phyloP scores from a whole-genome alignment of 2,888 invertebrate species.

The Cyrtodaria siliqua region DNA sequence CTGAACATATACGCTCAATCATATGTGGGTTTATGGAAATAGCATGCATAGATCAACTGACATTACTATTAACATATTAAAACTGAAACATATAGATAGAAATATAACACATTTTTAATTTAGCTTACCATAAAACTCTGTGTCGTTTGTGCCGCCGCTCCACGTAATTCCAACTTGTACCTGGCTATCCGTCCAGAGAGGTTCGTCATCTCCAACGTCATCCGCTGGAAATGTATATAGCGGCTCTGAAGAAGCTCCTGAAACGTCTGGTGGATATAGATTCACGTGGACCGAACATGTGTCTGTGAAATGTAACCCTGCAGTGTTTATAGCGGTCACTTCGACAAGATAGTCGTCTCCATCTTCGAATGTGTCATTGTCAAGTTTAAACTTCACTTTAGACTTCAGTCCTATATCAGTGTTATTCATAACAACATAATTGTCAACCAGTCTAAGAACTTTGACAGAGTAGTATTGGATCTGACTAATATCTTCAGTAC shows the following conservation, averaged over 20 bases:
- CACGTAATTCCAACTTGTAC: conserved; percentile 48
- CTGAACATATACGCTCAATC: too few species aligned
- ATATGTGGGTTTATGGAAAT: too few species aligned
- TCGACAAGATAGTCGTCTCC: conserved; percentile 60
- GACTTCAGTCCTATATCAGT: conserved; percentile 46
- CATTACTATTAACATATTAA: too few species aligned
- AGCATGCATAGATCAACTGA: too few species aligned
- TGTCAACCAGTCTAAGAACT: conserved; percentile 40
- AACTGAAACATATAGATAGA: too few species aligned
- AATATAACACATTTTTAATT: too few species aligned
- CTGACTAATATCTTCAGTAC: conserved; percentile 65
- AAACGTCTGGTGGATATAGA: conserved; percentile 41
- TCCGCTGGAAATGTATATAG: conserved; percentile 15
- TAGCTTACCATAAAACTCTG: conserved; percentile 50
- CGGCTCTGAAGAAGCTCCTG: conserved; percentile 19
- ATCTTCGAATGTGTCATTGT: conserved; percentile 47
- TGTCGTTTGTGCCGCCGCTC: conserved; percentile 44
- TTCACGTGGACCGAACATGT: conserved; percentile 40
- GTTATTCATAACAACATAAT: conserved; percentile 34
- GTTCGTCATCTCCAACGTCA: conserved; percentile 2
- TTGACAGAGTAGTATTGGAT: conserved; percentile 52
- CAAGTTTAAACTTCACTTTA: conserved; percentile 28
- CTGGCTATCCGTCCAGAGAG: conserved; percentile 30
- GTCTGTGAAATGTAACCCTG: conserved; percentile 25
- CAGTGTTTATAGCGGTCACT: conserved; percentile 62